These are phyloP conservation scores for Acanthosepion pharaonis DNA, from an alignment of 2,888 invertebrate genomes.

Conservation along the genomic window DNA sequence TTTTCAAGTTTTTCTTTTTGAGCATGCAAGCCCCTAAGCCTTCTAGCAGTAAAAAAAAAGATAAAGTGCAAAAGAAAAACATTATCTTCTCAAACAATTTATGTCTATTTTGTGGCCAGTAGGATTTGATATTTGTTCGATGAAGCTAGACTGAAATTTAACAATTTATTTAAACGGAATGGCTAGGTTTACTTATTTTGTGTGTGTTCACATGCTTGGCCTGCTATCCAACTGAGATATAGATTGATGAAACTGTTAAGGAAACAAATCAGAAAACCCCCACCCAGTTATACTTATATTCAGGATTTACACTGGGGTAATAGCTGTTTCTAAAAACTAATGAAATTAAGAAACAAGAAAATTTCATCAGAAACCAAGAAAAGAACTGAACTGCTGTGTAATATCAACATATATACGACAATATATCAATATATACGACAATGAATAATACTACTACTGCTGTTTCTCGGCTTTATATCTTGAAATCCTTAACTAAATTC, in stretches of 20 bases:
- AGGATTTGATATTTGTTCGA: neutral
- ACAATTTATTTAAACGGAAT: conserved; percentile 4
- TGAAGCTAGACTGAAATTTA: neutral
- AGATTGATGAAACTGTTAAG: neutral
- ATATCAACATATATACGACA: no score
- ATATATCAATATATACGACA: no score
- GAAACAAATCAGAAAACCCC: no score
- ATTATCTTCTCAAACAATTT: neutral
- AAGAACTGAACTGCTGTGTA: no score
- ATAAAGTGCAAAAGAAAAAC: neutral
- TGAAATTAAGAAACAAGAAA: no score
- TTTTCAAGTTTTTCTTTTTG: neutral
- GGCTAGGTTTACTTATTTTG: neutral
- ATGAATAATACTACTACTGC: no score
- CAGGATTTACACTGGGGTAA: no score
- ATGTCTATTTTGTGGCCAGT: conserved; percentile 33
- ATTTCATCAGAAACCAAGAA: no score
- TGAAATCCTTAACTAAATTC: no score
- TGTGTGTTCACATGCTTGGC: neutral
- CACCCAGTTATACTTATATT: no score
- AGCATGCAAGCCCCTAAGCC: neutral
- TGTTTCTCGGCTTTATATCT: no score
- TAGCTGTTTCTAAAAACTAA: no score
- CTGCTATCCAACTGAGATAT: neutral
- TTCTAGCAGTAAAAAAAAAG: neutral